Conservation (phyloP, 1,140 invertebrate species). For the Odontomachus brunneus region DNA sequence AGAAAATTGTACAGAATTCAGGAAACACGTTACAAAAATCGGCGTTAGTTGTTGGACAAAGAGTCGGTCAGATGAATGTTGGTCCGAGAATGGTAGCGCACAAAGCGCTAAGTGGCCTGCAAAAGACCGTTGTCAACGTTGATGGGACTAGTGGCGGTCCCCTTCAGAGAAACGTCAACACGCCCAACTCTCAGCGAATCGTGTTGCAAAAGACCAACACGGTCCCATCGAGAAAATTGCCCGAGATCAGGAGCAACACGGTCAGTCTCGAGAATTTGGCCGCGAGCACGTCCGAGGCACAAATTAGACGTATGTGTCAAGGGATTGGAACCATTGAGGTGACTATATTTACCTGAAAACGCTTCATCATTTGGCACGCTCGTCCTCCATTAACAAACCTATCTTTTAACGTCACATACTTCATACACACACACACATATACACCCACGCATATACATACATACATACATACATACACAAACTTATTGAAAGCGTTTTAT, state of each 20-base stretch:
- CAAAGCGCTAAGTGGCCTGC: constrained; percentile 35
- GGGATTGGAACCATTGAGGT: constrained; percentile 86
- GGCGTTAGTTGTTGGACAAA: constrained; percentile 17
- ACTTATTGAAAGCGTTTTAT: too few species aligned
- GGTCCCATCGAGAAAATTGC: constrained; percentile 64
- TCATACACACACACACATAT: too few species aligned
- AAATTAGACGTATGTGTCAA: constrained; percentile 86
- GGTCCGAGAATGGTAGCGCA: constrained; percentile 57
- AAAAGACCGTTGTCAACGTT: constrained; percentile 64
- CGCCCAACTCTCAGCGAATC: constrained; percentile 80
- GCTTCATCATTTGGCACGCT: constrained; percentile 31
- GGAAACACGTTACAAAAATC: constrained; percentile 41
- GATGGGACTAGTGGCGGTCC: constrained; percentile 26
- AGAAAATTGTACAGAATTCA: constrained; percentile 33
- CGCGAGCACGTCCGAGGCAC: constrained; percentile 84
- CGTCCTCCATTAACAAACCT: constrained; percentile 23
- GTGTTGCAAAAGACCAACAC: constrained; percentile 79
- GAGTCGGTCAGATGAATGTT: not conserved
- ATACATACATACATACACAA: too few species aligned
- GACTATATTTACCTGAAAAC: constrained; percentile 81
- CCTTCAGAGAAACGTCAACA: constrained; percentile 66
- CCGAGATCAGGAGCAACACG: constrained; percentile 81
- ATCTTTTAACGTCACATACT: not conserved
- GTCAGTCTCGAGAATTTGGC: constrained; percentile 86
- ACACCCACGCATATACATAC: too few species aligned